These are phyloP conservation scores for Keiferia lycopersicella DNA, from an alignment of 2,888 invertebrate genomes.

Conservation along the genomic window DNA sequence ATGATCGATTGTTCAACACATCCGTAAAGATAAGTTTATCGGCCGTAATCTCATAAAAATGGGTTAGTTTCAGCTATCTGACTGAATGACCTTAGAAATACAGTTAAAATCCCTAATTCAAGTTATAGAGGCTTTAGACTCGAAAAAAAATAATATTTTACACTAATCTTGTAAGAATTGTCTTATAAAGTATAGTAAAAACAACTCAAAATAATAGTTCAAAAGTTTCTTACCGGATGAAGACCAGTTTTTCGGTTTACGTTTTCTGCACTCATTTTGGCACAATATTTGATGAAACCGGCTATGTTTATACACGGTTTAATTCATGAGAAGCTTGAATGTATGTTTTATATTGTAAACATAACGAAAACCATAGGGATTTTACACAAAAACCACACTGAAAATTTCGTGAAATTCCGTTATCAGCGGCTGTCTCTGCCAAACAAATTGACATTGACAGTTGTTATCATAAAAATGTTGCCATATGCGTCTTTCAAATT, in stretches of 20 bases:
- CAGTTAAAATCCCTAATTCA: background rate
- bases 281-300: background rate
- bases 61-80: background rate
- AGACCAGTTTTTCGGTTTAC: background rate
- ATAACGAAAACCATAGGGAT: background rate
- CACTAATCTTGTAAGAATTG: background rate
- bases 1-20: background rate
- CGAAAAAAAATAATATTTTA: background rate
- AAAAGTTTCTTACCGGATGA: slow-evolving; percentile 2
- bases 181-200: background rate
- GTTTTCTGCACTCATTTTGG: slow-evolving; percentile 11
- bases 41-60: background rate
- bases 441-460: slow-evolving; percentile 2
- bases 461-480: slow-evolving; percentile 19
- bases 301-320: background rate
- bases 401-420: background rate
- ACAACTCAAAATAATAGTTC: background rate
- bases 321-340: background rate
- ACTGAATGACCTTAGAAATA: slow-evolving; percentile 3
- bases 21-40: slow-evolving; percentile 8
- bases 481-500: background rate
- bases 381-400: background rate
- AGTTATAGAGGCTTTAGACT: background rate
- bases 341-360: background rate
- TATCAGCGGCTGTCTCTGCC: background rate